Conservation (phyloP, 2,113 vertebrate genomes). For the Apaloderma vittatum region DNA sequence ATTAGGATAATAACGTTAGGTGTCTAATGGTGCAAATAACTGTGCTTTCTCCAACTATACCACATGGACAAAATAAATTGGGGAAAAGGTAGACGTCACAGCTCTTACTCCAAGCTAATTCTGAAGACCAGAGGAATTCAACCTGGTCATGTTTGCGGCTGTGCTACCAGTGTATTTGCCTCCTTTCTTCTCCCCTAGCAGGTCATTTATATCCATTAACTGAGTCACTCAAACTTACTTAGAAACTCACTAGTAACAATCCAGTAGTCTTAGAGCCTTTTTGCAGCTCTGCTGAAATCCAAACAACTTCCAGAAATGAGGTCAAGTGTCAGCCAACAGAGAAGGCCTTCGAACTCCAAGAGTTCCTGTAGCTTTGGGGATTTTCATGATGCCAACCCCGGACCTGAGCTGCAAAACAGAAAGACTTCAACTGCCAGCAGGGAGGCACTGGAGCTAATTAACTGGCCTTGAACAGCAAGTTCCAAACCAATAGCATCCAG, state of each 20-base stretch:
- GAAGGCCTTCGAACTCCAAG: not conserved
- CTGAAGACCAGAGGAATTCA: not conserved
- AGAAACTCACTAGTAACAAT: not conserved
- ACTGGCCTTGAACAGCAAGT: not conserved
- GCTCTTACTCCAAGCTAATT: not conserved
- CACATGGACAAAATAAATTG: not conserved
- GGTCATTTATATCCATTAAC: not conserved
- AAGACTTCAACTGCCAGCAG: not conserved
- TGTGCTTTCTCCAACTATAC: not conserved
- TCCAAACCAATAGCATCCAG: not conserved
- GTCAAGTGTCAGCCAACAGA: not conserved
- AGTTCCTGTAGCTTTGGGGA: not conserved
- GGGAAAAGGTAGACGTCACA: rapidly evolving
- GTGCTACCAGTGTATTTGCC: not conserved
- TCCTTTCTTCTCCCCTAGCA: not conserved
- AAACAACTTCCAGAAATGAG: not conserved
- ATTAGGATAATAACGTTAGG: not conserved
- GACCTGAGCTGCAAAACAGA: not conserved
- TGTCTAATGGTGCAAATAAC: not conserved
- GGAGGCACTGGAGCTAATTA: not conserved
- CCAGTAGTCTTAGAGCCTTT: not conserved
- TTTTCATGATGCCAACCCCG: not conserved
- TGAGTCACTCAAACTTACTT: not conserved
- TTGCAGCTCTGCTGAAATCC: not conserved
- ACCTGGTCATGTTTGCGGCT: not conserved